Conservation (phyloP, 2,888 invertebrate species). For the Pteria penguin region DNA sequence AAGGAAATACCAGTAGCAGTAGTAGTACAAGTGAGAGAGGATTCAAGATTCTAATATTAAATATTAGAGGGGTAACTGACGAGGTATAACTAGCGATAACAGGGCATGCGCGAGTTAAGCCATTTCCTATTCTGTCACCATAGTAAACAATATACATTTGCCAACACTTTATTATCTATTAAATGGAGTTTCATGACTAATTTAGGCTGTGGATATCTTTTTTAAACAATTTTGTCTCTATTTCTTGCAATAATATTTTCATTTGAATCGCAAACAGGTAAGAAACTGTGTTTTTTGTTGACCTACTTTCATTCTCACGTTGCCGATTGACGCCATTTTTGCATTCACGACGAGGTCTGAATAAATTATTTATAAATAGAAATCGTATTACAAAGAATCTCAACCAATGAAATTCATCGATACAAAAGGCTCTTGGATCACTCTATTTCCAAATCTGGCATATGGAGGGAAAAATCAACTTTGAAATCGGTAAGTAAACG, state of each 20-base stretch:
- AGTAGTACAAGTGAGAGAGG: no score
- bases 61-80: no score
- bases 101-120: background rate
- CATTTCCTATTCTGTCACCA: background rate
- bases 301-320: background rate
- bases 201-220: background rate
- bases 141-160: background rate
- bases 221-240: background rate
- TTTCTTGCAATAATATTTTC: background rate
- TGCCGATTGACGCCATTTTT: background rate
- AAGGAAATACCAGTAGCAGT: no score
- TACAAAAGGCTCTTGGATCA: background rate
- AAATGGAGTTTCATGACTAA: background rate
- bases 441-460: background rate
- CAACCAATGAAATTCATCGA: background rate
- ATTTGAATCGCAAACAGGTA: background rate
- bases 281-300: background rate
- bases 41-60: no score
- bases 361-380: background rate
- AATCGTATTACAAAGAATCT: background rate
- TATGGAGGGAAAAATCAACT: background rate
- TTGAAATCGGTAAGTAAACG: background rate
- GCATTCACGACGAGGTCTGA: background rate
- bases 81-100: background rate
- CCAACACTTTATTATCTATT: background rate